phyloP scores from a whole-genome alignment of 2,113 vertebrate genomes.

The Opisthocomus hoazin region DNA sequence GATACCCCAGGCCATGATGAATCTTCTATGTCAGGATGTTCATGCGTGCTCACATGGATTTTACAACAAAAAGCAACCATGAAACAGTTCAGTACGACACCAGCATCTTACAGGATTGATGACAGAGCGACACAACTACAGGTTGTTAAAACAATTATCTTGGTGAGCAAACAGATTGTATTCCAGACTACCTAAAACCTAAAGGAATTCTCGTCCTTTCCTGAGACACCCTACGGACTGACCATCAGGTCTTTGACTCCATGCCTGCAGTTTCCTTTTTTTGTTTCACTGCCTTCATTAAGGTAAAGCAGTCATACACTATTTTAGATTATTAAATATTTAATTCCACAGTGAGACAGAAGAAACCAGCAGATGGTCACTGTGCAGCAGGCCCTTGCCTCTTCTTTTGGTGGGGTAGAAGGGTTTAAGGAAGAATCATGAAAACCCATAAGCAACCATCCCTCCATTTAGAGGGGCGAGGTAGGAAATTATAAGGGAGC shows the following conservation, averaged over 20 bases:
- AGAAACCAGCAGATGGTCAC: slow-evolving; percentile 10
- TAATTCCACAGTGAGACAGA: not conserved
- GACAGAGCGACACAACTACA: not conserved
- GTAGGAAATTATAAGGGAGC: not conserved
- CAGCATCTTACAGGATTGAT: not conserved
- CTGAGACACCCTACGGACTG: not conserved
- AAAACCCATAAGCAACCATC: not conserved
- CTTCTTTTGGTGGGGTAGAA: not conserved
- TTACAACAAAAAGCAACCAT: not conserved
- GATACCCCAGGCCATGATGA: rapidly evolving
- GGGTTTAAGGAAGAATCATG: not conserved
- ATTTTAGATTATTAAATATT: slow-evolving; percentile 6
- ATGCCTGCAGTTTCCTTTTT: rapidly evolving
- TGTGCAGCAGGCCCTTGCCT: not conserved
- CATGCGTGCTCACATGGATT: not conserved
- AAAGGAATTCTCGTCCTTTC: not conserved
- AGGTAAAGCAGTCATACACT: not conserved
- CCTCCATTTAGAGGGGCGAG: not conserved
- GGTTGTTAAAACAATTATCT: not conserved
- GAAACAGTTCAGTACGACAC: not conserved
- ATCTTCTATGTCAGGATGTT: not conserved
- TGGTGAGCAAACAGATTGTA: not conserved
- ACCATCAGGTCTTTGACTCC: not conserved
- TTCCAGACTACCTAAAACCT: not conserved
- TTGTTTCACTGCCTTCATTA: not conserved